phyloP scores from a whole-genome alignment of 2,797 vertebrate genomes.

The Lithobates sylvaticus region DNA sequence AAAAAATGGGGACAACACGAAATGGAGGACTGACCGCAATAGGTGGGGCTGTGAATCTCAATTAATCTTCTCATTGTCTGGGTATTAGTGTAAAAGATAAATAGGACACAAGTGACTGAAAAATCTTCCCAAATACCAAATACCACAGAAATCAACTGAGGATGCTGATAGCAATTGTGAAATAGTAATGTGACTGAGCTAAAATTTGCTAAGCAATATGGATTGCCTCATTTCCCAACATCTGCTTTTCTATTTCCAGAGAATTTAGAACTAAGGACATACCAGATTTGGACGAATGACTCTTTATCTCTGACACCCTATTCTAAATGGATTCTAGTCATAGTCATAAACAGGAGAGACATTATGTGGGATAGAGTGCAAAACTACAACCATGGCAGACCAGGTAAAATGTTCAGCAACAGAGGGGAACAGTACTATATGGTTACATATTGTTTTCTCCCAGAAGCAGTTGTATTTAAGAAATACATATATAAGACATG shows the following conservation, averaged over 20 bases:
- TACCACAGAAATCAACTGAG: background rate
- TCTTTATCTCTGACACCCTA: background rate
- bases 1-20: too few species aligned
- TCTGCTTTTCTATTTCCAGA: conserved; percentile 21
- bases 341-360: background rate
- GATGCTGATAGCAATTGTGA: background rate
- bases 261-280: background rate
- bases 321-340: background rate
- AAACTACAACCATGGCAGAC: too few species aligned
- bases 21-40: background rate
- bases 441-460: too few species aligned
- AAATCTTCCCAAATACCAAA: background rate
- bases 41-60: background rate
- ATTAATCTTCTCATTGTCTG: background rate
- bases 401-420: too few species aligned
- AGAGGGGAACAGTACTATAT: too few species aligned
- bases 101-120: conserved; percentile 4
- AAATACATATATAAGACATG: too few species aligned
- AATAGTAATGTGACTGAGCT: conserved; percentile 8
- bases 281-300: background rate
- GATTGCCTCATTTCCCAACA: conserved; percentile 20
- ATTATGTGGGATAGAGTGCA: background rate
- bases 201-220: background rate
- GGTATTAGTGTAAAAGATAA: conserved; percentile 30
- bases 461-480: too few species aligned